Percentiles rank a stretch among this genome's conserved stretches.
These are phyloP conservation scores for Xyrauchen texanus DNA, from an alignment of 2,113 vertebrate genomes.

Conservation along the genomic window DNA sequence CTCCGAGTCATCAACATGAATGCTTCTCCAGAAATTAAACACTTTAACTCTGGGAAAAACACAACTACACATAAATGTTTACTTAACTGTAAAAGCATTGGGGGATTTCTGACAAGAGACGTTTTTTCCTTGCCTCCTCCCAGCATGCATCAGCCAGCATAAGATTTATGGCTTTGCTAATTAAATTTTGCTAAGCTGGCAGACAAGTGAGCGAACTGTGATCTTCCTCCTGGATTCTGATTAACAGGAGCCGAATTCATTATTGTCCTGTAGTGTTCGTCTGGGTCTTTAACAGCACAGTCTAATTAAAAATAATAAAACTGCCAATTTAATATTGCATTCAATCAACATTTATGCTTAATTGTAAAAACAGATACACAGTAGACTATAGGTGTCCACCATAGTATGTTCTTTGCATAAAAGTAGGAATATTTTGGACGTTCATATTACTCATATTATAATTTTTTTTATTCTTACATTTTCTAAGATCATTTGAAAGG, in stretches of 20 bases:
- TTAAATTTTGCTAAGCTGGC: slow-evolving; percentile 58
- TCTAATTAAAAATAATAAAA: slow-evolving; percentile 52
- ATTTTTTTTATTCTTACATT: no score
- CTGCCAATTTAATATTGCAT: slow-evolving; percentile 15
- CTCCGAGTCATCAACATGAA: slow-evolving; percentile 10
- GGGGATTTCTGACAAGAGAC: not conserved
- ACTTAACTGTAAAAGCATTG: slow-evolving; percentile 11
- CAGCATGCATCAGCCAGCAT: slow-evolving; percentile 31
- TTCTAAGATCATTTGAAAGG: no score
- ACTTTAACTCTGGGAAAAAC: slow-evolving; percentile 36
- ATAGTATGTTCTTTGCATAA: no score
- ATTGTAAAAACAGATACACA: slow-evolving; percentile 14
- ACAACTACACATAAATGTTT: not conserved
- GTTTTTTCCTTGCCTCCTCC: not conserved
- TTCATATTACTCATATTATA: no score
- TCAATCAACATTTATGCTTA: slow-evolving; percentile 31
- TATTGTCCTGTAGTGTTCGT: slow-evolving; percentile 48
- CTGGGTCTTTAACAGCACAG: slow-evolving; percentile 39
- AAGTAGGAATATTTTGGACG: no score
- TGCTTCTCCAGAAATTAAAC: slow-evolving; percentile 44
- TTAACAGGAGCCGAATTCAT: slow-evolving; percentile 58
- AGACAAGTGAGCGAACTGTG: slow-evolving; percentile 45
- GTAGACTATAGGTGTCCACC: not conserved
- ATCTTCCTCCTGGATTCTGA: slow-evolving; percentile 57
- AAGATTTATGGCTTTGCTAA: slow-evolving; percentile 59